A percentile compares a stretch with the other conserved stretches of the same genome.
These are phyloP conservation scores for Bathynomus jamesi DNA, from an alignment of 1,140 invertebrate species.

Conservation along the genomic window DNA sequence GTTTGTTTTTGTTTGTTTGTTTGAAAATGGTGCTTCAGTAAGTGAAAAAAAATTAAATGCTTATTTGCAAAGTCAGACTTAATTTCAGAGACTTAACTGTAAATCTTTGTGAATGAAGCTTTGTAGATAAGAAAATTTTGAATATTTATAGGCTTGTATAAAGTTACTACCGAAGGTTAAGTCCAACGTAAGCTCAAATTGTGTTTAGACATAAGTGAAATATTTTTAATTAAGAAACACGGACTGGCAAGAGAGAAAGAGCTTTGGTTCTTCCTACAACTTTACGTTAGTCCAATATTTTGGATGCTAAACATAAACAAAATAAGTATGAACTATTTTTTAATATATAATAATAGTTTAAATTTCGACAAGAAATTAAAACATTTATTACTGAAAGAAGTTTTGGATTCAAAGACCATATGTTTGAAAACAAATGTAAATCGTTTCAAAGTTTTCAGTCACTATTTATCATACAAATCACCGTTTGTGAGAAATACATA, in stretches of 20 bases:
- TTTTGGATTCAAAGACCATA: neutral
- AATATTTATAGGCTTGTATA: neutral
- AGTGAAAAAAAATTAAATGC: neutral
- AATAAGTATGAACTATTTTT: neutral
- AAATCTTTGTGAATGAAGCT: neutral
- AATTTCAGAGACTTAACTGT: neutral
- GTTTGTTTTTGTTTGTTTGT: neutral
- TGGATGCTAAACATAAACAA: neutral
- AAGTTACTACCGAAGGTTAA: neutral
- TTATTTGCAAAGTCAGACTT: neutral
- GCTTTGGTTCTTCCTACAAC: neutral
- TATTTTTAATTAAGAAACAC: neutral
- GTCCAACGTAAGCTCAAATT: neutral
- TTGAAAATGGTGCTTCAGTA: neutral
- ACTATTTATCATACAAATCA: no score
- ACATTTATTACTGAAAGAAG: neutral
- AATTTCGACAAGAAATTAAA: neutral
- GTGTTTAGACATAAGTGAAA: neutral
- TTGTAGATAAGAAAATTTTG: neutral
- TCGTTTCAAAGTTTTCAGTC: no score
- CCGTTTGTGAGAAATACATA: no score
- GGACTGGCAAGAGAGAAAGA: neutral
- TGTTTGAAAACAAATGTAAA: neutral
- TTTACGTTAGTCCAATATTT: neutral
- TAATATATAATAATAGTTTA: neutral